Percentiles rank a stretch among this genome's conserved stretches.
Conservation (phyloP, 2,113 vertebrate species). For the Pionites leucogaster region DNA sequence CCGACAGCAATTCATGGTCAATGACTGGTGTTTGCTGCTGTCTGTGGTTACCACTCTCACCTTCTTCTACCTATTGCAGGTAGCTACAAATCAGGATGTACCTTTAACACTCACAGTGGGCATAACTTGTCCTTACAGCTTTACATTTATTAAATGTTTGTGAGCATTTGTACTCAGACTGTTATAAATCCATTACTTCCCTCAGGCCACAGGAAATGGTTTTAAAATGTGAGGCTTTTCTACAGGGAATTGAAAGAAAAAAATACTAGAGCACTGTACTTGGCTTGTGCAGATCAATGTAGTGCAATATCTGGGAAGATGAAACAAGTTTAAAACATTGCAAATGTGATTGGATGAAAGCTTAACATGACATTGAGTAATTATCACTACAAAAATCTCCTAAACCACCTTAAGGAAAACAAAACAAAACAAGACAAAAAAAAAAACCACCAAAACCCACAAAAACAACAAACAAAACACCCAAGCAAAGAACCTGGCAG, state of each 20-base stretch:
- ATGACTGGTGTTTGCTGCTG: not conserved
- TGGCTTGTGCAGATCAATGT: conserved; percentile 24
- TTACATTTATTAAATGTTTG: conserved; percentile 28
- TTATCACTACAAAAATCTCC: not conserved
- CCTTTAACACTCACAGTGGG: not conserved
- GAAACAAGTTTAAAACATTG: conserved; percentile 36
- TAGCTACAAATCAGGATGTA: not conserved
- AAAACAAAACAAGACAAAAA: not conserved
- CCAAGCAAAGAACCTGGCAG: not conserved
- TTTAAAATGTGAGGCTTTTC: conserved; percentile 29
- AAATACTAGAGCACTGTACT: not conserved
- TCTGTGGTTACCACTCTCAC: not conserved
- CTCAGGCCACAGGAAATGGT: not conserved
- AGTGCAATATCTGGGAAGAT: conserved; percentile 30
- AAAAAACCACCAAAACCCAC: too few relatives aligned
- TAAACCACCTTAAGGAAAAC: not conserved
- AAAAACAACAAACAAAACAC: not conserved
- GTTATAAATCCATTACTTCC: conserved; percentile 42
- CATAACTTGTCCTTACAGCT: not conserved
- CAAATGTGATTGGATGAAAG: conserved; percentile 26
- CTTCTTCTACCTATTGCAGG: not conserved
- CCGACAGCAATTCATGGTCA: not conserved
- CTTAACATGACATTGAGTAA: conserved; percentile 51
- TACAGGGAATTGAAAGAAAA: not conserved
- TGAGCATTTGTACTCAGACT: conserved; percentile 19